Conservation (phyloP, 1,140 invertebrate species). For the Psix sp. region DNA sequence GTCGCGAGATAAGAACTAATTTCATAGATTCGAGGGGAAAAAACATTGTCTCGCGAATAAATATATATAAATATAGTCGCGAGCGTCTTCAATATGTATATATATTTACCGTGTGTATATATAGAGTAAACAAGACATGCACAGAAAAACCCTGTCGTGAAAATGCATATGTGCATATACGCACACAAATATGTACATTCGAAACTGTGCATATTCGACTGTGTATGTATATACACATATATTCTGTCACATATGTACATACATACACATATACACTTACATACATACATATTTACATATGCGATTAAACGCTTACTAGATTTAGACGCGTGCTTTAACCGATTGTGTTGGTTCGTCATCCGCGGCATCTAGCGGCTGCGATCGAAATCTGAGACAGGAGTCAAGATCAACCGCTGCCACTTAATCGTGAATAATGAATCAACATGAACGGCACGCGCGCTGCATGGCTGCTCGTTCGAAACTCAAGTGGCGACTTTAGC, state of each 20-base stretch:
- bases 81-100: constrained; percentile 25
- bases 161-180: constrained; percentile 53
- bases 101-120: constrained; percentile 20
- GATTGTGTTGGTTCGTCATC: not conserved
- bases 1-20: constrained; percentile 63
- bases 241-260: constrained; percentile 44
- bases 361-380: too few species aligned
- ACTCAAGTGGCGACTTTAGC: too few species aligned
- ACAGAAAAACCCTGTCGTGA: constrained; percentile 67
- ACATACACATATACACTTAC: constrained; percentile 39
- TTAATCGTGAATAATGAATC: too few species aligned
- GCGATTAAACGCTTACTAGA: too few species aligned
- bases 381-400: too few species aligned
- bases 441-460: too few species aligned
- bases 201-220: constrained; percentile 44
- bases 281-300: constrained; percentile 13
- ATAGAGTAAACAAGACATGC: constrained; percentile 67
- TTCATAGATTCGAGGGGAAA: constrained; percentile 65
- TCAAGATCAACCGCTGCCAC: too few species aligned
- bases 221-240: constrained; percentile 32
- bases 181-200: constrained; percentile 37
- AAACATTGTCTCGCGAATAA: constrained; percentile 33
- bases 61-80: constrained; percentile 26
- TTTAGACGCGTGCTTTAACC: too few species aligned
- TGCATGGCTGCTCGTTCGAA: too few species aligned